Evolutionary conservation across 1,140 invertebrate genomes (phyloP), one percentile per base, ranked within the genome.

Genomic region (Chelonus insularis): DNA sequence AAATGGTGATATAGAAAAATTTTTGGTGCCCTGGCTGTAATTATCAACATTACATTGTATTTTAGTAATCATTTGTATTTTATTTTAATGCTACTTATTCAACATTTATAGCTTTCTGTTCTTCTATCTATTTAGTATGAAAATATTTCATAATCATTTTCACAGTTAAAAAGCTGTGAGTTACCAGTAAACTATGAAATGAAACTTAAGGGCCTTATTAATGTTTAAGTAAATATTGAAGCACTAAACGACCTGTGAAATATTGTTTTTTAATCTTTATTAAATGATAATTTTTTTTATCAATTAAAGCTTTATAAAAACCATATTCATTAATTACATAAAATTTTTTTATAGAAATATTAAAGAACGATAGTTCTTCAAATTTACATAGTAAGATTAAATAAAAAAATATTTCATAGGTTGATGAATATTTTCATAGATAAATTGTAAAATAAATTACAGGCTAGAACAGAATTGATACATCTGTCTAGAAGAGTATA

Each of bases 181-280:
- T 18, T 45, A 45, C 43, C 43, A 45, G 39, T 4, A 4, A 41
- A 11, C 39, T n/a, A 5, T 20, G 37, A 39, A 14, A 11, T 39
- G 37, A 34, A 9, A 52, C 25, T 52, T 52, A 16, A 60, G 66
- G 71, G 73, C 74, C 74, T 77, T 76, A 77, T 60, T 76, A 77
- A 71, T 55, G 39, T 48, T 34, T 76, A 76, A 76, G 67, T 65
- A 51, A 47, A 68, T 68, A 67, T 63, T 68, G n/a, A n/a, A n/a
- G n/a, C n/a, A n/a, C n/a, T n/a, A n/a, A n/a, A n/a, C n/a, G n/a
- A n/a, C n/a, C n/a, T n/a, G n/a, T n/a, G n/a, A n/a, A n/a, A n/a
- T n/a, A n/a, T n/a, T n/a, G n/a, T n/a, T n/a, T n/a, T n/a, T n/a
- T n/a, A n/a, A n/a, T n/a, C n/a, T n/a, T n/a, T n/a, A n/a, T n/a